A percentile compares a stretch with the other conserved stretches of the same genome.
These are phyloP conservation scores for Cephus cinctus DNA, from an alignment of 1,140 invertebrate genomes.

Conservation along the genomic window DNA sequence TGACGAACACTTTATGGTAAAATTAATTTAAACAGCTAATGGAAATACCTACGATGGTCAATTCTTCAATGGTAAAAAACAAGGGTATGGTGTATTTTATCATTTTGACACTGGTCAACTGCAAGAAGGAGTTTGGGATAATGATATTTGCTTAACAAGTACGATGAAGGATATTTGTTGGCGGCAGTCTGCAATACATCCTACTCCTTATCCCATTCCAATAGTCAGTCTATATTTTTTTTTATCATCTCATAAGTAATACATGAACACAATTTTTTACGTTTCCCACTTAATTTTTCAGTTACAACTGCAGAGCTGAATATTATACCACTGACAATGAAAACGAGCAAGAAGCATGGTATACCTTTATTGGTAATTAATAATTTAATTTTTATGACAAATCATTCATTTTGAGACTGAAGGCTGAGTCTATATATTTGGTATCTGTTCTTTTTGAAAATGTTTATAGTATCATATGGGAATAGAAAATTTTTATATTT, in stretches of 20 bases:
- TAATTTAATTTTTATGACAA: background rate
- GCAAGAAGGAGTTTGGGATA: constrained; percentile 61
- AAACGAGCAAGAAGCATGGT: background rate
- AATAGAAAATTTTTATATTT: background rate
- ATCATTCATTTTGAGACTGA: no score
- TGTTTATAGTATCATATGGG: background rate
- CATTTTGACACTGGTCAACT: constrained; percentile 62
- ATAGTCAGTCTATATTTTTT: constrained; percentile 41
- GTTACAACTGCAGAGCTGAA: constrained; percentile 2
- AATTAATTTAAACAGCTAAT: constrained; percentile 44
- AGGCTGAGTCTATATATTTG: no score
- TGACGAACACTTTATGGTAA: background rate
- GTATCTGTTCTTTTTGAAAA: no score
- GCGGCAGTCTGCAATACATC: constrained; percentile 55
- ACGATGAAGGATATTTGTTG: constrained; percentile 58
- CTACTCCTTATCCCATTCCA: constrained; percentile 60
- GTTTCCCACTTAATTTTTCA: constrained; percentile 7
- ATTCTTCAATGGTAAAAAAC: constrained; percentile 58
- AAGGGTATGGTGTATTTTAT: constrained; percentile 61
- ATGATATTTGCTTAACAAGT: constrained; percentile 54
- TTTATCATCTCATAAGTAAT: background rate
- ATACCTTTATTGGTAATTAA: background rate
- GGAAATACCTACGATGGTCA: constrained; percentile 65
- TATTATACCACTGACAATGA: background rate
- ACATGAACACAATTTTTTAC: constrained; percentile 5